A percentile compares a stretch with the other conserved stretches of the same genome.
These are phyloP conservation scores for Corticium candelabrum DNA, from an alignment of 37 sponge, comb jelly and placozoan species.

Conservation along the genomic window DNA sequence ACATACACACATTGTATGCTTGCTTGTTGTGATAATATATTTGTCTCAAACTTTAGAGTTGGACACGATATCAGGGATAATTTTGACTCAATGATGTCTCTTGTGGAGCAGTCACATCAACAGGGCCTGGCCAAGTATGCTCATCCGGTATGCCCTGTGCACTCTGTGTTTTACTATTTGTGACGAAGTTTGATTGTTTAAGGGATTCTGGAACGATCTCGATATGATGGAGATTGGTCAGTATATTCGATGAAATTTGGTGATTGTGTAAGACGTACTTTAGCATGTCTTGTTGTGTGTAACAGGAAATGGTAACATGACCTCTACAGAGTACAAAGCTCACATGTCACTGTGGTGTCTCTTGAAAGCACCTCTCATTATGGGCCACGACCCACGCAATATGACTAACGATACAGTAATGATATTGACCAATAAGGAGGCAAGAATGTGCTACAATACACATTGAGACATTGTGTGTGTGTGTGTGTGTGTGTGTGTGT, in stretches of 20 bases:
- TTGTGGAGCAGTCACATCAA: background rate
- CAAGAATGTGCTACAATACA: background rate
- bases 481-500: constrained; percentile 20
- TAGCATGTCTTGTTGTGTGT: background rate
- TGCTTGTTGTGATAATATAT: no score
- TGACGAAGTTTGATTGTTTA: background rate
- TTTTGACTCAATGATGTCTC: background rate
- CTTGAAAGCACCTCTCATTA: constrained; percentile 70
- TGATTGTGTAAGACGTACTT: background rate
- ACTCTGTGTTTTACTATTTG: no score
- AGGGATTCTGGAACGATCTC: constrained; percentile 81
- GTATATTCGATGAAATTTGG: background rate
- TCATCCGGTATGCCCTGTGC: background rate
- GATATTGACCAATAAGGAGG: constrained; percentile 74
- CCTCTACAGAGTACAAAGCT: constrained; percentile 45
- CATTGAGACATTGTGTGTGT: no score
- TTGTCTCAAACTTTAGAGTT: background rate
- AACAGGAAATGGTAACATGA: constrained; percentile 52
- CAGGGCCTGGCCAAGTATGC: constrained; percentile 7
- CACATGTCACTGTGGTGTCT: constrained; percentile 81
- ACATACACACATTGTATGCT: no score
- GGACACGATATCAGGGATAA: constrained; percentile 5
- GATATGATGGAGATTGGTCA: constrained; percentile 80
- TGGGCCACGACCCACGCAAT: constrained; percentile 53
- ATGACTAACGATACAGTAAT: constrained; percentile 45